Conservation (phyloP, 2,797 vertebrate genomes). For the Enteromius unitaeniatus region DNA sequence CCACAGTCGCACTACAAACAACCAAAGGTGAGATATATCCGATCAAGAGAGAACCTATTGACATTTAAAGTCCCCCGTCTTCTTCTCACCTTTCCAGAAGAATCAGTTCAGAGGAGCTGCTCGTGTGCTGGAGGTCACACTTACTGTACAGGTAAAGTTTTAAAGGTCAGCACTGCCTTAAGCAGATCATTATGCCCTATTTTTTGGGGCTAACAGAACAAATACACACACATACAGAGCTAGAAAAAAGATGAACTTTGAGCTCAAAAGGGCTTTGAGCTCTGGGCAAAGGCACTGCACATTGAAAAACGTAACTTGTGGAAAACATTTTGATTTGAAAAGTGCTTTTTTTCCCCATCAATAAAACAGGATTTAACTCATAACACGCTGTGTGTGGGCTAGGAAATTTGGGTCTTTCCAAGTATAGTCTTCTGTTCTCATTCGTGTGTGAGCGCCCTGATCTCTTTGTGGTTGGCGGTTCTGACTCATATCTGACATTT, state of each 20-base stretch:
- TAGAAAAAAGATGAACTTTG: conserved; percentile 37
- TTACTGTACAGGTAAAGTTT: conserved; percentile 54
- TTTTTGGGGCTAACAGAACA: too few relatives aligned
- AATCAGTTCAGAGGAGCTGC: conserved; percentile 7
- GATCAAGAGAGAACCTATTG: conserved; percentile 12
- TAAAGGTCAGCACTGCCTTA: conserved; percentile 58
- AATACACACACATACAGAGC: too few relatives aligned
- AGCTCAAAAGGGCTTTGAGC: conserved; percentile 51
- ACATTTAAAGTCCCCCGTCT: conserved; percentile 25
- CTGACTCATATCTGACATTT: conserved; percentile 64
- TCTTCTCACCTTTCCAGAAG: conserved; percentile 27
- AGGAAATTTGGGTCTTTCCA: conserved; percentile 7
- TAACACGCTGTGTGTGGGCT: conserved; percentile 29
- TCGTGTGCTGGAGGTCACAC: conserved; percentile 38
- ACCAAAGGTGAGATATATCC: neutral
- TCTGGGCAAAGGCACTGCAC: conserved; percentile 21
- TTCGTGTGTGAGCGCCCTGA: conserved; percentile 42
- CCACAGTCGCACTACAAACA: neutral
- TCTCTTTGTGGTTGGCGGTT: conserved; percentile 49
- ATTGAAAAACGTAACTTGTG: conserved; percentile 2
- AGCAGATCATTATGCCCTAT: conserved; percentile 57
- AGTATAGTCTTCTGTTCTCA: conserved; percentile 21
- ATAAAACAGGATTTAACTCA: conserved; percentile 23
- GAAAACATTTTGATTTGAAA: conserved; percentile 25
- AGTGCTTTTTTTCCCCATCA: conserved; percentile 26